Evolutionary conservation across 2,113 vertebrate genomes (phyloP).

Genomic region (Phaethon lepturus): DNA sequence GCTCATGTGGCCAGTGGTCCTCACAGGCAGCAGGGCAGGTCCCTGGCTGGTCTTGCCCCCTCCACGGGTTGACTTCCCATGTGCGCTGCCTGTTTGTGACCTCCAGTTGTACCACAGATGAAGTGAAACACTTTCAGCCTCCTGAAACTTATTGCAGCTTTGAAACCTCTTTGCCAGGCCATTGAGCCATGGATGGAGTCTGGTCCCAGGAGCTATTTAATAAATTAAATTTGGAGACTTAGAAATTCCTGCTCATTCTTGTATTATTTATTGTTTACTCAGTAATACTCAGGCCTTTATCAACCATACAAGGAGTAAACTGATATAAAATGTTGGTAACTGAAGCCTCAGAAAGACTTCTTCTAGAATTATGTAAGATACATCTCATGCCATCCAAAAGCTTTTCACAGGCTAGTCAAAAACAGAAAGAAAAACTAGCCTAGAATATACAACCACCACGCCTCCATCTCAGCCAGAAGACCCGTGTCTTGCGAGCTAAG

Average conservation of each 20-base stretch:
- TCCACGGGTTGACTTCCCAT: neutral
- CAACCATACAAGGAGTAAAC: neutral
- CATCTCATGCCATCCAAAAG: neutral
- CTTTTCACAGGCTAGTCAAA: neutral
- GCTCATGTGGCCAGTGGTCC: neutral
- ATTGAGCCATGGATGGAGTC: neutral
- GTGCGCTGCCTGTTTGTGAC: neutral
- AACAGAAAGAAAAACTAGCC: neutral
- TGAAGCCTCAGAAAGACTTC: neutral
- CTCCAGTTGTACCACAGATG: neutral
- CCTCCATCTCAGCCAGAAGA: neutral
- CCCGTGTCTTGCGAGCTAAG: neutral
- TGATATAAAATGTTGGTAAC: neutral
- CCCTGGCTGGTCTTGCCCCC: neutral
- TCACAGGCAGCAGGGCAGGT: neutral
- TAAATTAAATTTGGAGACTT: neutral
- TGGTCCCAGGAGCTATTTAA: neutral
- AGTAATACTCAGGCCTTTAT: neutral
- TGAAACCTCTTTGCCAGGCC: neutral
- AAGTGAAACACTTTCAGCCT: neutral
- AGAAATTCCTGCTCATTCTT: neutral
- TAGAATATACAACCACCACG: neutral
- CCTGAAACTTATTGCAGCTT: neutral
- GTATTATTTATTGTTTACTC: neutral
- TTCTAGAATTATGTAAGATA: neutral